Evolutionary conservation across 2,888 invertebrate genomes (phyloP), one percentile per base, ranked within the genome.

Genomic region (Apamea epomidion): DNA sequence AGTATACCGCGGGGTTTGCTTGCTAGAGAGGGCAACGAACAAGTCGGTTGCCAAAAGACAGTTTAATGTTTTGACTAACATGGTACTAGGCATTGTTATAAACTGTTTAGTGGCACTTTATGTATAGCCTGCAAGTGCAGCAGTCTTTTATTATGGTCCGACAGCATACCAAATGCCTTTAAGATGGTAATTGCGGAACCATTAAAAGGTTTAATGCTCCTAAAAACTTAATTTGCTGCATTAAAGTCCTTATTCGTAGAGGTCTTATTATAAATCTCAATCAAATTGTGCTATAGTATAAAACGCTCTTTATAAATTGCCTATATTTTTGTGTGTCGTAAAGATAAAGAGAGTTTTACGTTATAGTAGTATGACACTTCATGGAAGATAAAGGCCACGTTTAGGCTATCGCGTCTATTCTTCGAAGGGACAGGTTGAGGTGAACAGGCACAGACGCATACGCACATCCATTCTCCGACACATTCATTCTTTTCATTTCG

Each of bases 31-130:
- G 79, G 67, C 74, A 84, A 79, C 45, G 84, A 72, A 68, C 84
- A 80, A 48, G 45, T 29, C 18, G 54, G 29, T 84, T 84, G 84
- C 87, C 84, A 84, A 84, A 84, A 87, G 72, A 87, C 80, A 79
- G 68, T 84, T 83, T 87, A 84, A 84, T 84, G 74, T 78, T 84
- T 78, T 74, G 67, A 78, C 87, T 78, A 87, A 87, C 74, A 87
- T 84, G 67, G 70, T 45, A 64, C 67, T 68, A 72, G 58, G 64
- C 70, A 72, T 83, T 82, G 72, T 79, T 87, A 62, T 60, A 83
- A 68, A 84, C 68, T 64, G 51, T 72, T 78, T 79, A 84, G 74
- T n/a, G 0, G n/a, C 0, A 29, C 65, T 14, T 78, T 87, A 87
- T 84, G 78, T 87, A 87, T 87, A 12, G 84, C 45, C n/a, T 29